Evolutionary conservation across 2,113 vertebrate species (phyloP).

Genomic region (Noturus placidus): DNA sequence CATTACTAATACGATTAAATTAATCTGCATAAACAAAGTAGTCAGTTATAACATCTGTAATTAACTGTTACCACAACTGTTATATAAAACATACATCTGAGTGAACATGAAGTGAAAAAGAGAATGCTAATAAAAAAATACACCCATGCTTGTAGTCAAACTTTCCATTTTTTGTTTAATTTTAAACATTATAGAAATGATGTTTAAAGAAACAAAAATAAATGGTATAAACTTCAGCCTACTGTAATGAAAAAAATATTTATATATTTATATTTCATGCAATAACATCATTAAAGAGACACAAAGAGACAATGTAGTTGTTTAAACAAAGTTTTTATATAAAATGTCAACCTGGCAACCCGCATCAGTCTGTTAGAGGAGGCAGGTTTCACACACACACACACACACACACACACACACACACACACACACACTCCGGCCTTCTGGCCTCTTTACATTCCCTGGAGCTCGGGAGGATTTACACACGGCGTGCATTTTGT

Average conservation of each 20-base stretch:
- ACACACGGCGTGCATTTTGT: neutral
- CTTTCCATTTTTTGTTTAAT: neutral
- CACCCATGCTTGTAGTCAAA: neutral
- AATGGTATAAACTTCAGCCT: neutral
- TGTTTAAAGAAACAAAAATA: neutral
- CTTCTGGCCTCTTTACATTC: neutral
- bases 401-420: too few species aligned
- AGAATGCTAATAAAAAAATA: neutral
- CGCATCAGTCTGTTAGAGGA: neutral
- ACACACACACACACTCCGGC: neutral
- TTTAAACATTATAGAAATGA: neutral
- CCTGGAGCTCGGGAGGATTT: neutral
- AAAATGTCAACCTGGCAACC: constrained; percentile 5
- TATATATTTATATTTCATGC: neutral
- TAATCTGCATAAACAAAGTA: neutral
- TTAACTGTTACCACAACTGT: neutral
- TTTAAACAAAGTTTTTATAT: neutral
- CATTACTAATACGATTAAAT: too few species aligned
- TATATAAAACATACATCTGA: neutral
- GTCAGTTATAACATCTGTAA: neutral
- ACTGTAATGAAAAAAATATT: neutral
- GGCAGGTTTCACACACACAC: neutral
- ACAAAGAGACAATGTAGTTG: neutral
- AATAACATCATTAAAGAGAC: neutral
- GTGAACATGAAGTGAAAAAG: neutral